Evolutionary conservation across 2,113 vertebrate species (phyloP).

Genomic region (Illadopsis cleaveri): DNA sequence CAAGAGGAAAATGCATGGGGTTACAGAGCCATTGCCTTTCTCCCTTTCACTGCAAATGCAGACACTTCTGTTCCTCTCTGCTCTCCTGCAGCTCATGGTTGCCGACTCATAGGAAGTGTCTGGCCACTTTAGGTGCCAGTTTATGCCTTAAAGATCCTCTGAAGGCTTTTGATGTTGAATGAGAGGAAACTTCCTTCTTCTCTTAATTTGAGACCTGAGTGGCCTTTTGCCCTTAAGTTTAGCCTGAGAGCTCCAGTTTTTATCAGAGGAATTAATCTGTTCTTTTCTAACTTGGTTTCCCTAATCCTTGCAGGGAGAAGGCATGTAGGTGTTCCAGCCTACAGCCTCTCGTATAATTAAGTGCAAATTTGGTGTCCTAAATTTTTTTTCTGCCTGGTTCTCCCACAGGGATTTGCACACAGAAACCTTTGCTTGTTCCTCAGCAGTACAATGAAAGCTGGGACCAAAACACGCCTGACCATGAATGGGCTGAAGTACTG

Average conservation of each 20-base stretch:
- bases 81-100: neutral
- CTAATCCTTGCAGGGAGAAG: neutral
- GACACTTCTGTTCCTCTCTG: neutral
- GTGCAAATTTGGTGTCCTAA: slow-evolving; percentile 37
- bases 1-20: neutral
- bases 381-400: slow-evolving; percentile 5
- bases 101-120: neutral
- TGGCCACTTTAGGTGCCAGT: neutral
- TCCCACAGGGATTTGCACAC: neutral
- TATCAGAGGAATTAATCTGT: slow-evolving; percentile 34
- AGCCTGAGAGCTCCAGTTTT: neutral
- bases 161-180: slow-evolving; percentile 5
- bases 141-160: neutral
- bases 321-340: slow-evolving; percentile 40
- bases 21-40: neutral
- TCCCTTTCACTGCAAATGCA: neutral
- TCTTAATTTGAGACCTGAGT: neutral
- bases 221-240: neutral
- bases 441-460: neutral
- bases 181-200: neutral
- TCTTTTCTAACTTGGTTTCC: neutral
- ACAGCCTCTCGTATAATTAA: slow-evolving; percentile 41
- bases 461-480: neutral
- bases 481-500: slow-evolving; percentile 4
- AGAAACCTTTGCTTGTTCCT: neutral